These are phyloP conservation scores for Adoxophyes honmai DNA, from an alignment of 1,140 invertebrate genomes.

Conservation along the genomic window DNA sequence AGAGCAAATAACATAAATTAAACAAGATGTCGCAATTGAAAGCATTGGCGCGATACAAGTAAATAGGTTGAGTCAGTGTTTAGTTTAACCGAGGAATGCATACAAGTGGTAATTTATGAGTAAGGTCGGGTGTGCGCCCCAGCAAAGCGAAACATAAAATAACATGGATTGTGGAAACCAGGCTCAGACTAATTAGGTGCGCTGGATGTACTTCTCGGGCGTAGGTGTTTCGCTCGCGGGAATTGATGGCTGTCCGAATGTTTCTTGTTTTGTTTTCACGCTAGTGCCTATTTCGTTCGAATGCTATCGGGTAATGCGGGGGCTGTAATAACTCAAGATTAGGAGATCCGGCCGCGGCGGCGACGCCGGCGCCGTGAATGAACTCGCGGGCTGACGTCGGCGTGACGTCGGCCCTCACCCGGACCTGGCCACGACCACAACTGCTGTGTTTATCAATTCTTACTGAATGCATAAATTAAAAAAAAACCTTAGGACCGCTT, in stretches of 20 bases:
- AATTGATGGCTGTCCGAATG: constrained; percentile 3
- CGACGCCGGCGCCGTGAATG: constrained; percentile 56
- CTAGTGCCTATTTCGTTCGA: background rate
- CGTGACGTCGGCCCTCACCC: constrained; percentile 42
- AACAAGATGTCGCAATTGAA: background rate
- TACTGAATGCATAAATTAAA: too few species aligned
- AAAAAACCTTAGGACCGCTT: too few species aligned
- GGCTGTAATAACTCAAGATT: background rate
- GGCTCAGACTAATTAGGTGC: background rate
- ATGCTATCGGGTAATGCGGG: background rate
- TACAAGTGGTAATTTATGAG: background rate
- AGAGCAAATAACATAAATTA: background rate
- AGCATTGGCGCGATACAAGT: background rate
- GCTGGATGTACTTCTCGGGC: background rate
- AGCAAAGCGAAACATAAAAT: background rate
- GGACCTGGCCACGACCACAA: background rate
- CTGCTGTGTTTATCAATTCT: too few species aligned
- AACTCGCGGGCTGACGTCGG: constrained; percentile 40
- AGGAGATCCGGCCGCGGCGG: constrained; percentile 32
- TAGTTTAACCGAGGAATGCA: background rate
- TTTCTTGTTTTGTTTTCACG: constrained; percentile 2
- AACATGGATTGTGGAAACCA: background rate
- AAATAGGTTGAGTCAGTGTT: constrained; percentile 6
- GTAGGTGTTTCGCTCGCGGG: background rate
- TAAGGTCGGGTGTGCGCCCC: background rate